These are phyloP conservation scores for Australoheros scitulus DNA, from an alignment of 2,113 vertebrate species.

Conservation along the genomic window DNA sequence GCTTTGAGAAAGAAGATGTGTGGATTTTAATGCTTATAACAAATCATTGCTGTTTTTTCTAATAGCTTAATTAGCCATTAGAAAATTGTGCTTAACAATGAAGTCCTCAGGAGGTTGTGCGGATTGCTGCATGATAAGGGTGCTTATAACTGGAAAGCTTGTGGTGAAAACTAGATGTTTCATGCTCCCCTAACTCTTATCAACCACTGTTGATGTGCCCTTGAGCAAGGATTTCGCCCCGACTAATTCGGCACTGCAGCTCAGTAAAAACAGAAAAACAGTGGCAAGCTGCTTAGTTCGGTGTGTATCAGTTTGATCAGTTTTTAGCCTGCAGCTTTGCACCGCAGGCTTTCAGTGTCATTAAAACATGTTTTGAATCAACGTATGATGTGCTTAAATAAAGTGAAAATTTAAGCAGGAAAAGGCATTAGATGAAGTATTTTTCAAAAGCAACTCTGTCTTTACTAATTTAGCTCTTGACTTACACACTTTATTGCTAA, in stretches of 20 bases:
- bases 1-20: conserved; percentile 19
- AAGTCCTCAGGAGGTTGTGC: conserved; percentile 16
- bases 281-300: neutral
- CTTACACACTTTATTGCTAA: conserved; percentile 13
- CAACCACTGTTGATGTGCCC: conserved; percentile 6
- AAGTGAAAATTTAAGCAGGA: neutral
- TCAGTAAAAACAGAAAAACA: neutral
- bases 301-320: neutral
- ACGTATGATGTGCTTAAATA: conserved; percentile 1
- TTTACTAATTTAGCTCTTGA: conserved; percentile 34
- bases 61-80: conserved; percentile 36
- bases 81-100: conserved; percentile 31
- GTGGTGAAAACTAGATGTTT: conserved; percentile 30
- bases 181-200: conserved; percentile 21
- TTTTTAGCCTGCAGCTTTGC: neutral
- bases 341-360: neutral
- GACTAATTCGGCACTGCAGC: neutral
- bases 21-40: conserved; percentile 9
- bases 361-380: conserved; percentile 19
- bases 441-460: conserved; percentile 7
- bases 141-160: conserved; percentile 10
- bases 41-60: conserved; percentile 4
- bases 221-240: conserved; percentile 20
- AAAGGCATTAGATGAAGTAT: conserved; percentile 9
- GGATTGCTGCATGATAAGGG: conserved; percentile 20